Percentiles rank a stretch among this genome's conserved stretches.
phyloP scores from a whole-genome alignment of 2,888 invertebrate genomes.

The Chironomus riparius region DNA sequence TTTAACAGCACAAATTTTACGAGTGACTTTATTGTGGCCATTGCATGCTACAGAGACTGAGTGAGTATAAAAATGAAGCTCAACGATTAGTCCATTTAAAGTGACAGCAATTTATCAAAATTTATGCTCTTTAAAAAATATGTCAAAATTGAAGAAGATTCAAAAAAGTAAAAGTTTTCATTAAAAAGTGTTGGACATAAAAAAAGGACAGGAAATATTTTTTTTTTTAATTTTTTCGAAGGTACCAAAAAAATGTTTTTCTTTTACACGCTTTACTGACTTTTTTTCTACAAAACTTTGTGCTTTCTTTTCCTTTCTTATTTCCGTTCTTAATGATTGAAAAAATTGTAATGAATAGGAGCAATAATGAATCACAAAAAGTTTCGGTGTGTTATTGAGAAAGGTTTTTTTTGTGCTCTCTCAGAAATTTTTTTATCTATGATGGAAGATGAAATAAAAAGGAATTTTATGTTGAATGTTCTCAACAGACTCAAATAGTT shows the following conservation, averaged over 20 bases:
- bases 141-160: neutral
- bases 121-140: neutral
- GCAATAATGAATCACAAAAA: neutral
- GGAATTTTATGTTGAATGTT: no score
- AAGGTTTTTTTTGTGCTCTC: no score
- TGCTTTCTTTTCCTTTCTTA: neutral
- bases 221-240: neutral
- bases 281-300: neutral
- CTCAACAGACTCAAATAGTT: no score
- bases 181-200: neutral
- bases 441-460: no score
- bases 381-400: no score
- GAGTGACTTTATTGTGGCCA: neutral
- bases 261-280: neutral
- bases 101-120: constrained; percentile 12
- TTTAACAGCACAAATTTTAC: neutral
- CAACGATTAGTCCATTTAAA: constrained; percentile 12
- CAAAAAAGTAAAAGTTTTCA: neutral
- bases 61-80: neutral
- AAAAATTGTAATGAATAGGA: neutral
- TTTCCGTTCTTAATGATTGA: neutral
- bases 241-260: neutral
- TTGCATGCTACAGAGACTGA: neutral
- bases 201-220: neutral
- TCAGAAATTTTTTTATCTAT: no score